Conservation (phyloP, 2,797 vertebrate genomes). For the Sebastes kiyomatsui region DNA sequence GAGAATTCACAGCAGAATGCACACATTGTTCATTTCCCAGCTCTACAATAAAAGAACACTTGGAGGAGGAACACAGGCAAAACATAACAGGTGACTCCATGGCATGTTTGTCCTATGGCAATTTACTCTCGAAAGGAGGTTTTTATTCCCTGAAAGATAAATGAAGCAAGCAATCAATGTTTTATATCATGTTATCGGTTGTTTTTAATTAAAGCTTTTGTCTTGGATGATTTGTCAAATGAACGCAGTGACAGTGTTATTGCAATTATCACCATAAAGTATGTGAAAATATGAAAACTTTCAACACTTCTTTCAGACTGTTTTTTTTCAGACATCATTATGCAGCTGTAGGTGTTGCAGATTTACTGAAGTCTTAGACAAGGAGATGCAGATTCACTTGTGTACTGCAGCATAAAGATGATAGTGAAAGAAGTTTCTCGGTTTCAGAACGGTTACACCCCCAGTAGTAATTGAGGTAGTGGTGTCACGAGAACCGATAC, state of each 20-base stretch:
- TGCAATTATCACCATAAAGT: background rate
- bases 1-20: conserved; percentile 53
- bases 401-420: background rate
- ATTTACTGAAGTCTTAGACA: conserved; percentile 9
- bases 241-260: background rate
- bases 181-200: background rate
- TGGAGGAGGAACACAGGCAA: conserved; percentile 40
- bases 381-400: conserved; percentile 23
- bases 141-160: background rate
- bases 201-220: conserved; percentile 14
- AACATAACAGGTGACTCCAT: conserved; percentile 36
- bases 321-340: background rate
- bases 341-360: conserved; percentile 16
- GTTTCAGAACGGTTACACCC: background rate
- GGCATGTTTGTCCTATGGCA: conserved; percentile 18
- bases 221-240: conserved; percentile 2
- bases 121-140: background rate
- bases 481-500: background rate
- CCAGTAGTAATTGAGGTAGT: background rate
- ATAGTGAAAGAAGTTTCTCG: background rate
- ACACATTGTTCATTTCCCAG: conserved; percentile 54
- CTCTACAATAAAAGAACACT: conserved; percentile 34
- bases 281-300: background rate
- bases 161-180: background rate
- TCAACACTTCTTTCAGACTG: background rate